Evolutionary conservation across 1,140 invertebrate genomes (phyloP).

Genomic region (Achatina immaculata): DNA sequence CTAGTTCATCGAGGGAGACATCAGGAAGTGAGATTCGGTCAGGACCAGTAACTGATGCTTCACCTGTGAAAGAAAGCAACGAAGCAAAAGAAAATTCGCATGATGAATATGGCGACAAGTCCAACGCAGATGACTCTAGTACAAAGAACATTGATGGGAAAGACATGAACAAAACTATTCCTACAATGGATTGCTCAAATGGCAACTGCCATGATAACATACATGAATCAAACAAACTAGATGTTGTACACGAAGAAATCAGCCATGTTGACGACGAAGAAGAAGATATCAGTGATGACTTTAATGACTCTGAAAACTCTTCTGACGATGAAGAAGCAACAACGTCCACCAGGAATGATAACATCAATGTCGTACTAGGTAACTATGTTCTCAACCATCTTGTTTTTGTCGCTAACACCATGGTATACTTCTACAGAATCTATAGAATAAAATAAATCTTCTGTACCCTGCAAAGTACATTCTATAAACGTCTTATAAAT

Average conservation of each 20-base stretch:
- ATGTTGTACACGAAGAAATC: not conserved
- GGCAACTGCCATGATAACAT: not conserved
- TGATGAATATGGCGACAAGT: not conserved
- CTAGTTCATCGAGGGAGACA: constrained; percentile 6
- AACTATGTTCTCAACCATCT: too few species aligned
- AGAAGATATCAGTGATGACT: not conserved
- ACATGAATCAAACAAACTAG: not conserved
- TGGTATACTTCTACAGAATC: too few species aligned
- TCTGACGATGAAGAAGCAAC: not conserved
- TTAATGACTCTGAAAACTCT: not conserved
- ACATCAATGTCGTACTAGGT: not conserved
- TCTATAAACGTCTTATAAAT: too few species aligned
- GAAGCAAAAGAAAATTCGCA: not conserved
- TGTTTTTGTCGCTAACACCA: too few species aligned
- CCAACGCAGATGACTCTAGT: not conserved
- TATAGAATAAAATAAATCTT: too few species aligned
- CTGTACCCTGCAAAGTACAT: too few species aligned
- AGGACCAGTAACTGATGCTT: not conserved
- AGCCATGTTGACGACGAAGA: constrained; percentile 7
- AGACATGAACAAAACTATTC: not conserved
- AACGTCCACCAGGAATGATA: not conserved
- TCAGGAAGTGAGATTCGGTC: not conserved
- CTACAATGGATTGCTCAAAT: not conserved
- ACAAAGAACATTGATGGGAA: not conserved
- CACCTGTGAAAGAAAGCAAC: not conserved